Conservation (phyloP, 1,140 invertebrate species). For the Hormaphis cornu region DNA sequence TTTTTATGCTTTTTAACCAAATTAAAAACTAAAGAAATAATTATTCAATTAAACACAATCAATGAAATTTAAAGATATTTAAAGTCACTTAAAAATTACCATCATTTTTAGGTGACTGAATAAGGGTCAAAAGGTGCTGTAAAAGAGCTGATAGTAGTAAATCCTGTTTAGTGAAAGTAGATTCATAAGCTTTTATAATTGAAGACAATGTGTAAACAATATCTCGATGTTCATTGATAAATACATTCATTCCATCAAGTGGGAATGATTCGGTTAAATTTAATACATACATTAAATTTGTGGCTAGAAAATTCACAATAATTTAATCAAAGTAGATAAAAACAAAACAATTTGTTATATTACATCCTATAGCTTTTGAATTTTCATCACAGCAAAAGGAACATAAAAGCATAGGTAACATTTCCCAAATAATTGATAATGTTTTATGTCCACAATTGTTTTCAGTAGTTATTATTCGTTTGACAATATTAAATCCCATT, state of each 20-base stretch:
- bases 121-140: not conserved
- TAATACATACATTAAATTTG: slow-evolving; percentile 4
- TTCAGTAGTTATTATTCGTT: not conserved
- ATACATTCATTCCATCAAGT: not conserved
- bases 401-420: slow-evolving; percentile 13
- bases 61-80: not conserved
- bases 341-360: not conserved
- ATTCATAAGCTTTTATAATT: slow-evolving; percentile 7
- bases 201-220: slow-evolving; percentile 8
- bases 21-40: not conserved
- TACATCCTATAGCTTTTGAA: slow-evolving; percentile 1
- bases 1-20: not conserved
- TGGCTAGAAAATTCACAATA: not conserved
- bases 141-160: not conserved
- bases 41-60: not conserved
- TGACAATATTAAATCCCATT: not conserved
- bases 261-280: not conserved
- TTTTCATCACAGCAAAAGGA: slow-evolving; percentile 13
- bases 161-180: not conserved
- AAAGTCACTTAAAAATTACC: not conserved
- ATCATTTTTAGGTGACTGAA: not conserved
- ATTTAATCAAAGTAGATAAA: not conserved
- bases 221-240: slow-evolving; percentile 10
- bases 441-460: not conserved
- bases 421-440: slow-evolving; percentile 4